These are phyloP conservation scores for Ptilonorhynchus violaceus DNA, from an alignment of 2,113 vertebrate genomes.

Conservation along the genomic window DNA sequence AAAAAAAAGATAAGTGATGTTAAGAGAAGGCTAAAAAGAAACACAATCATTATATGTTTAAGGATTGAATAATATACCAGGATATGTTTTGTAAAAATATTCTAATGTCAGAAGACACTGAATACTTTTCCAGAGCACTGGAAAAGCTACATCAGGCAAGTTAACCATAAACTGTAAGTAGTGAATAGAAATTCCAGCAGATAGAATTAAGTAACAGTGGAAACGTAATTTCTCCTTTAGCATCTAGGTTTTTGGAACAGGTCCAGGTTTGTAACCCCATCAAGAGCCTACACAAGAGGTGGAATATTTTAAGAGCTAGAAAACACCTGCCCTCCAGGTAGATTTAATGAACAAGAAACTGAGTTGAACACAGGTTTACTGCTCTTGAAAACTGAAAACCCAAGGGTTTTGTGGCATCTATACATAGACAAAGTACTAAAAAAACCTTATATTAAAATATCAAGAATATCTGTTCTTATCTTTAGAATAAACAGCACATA, in stretches of 20 bases:
- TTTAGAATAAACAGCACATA: background rate
- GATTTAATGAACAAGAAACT: background rate
- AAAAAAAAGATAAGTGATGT: background rate
- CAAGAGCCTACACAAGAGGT: background rate
- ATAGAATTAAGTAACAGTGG: background rate
- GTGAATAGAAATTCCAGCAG: background rate
- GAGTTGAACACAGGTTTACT: background rate
- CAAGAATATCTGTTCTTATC: background rate
- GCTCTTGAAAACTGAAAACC: background rate
- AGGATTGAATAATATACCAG: background rate
- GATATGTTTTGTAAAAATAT: background rate
- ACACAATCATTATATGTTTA: background rate
- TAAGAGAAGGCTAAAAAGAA: background rate
- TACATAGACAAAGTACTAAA: background rate
- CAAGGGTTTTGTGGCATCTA: background rate
- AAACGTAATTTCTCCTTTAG: background rate
- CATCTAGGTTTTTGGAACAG: background rate
- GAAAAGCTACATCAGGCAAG: background rate
- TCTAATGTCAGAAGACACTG: background rate
- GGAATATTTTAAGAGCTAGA: background rate
- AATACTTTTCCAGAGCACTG: too few relatives aligned
- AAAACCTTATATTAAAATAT: background rate
- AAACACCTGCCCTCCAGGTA: background rate
- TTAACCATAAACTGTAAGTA: background rate
- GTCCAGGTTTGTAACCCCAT: background rate